Conservation (phyloP, 2,888 invertebrate species). For the Ophion slaviceki region DNA sequence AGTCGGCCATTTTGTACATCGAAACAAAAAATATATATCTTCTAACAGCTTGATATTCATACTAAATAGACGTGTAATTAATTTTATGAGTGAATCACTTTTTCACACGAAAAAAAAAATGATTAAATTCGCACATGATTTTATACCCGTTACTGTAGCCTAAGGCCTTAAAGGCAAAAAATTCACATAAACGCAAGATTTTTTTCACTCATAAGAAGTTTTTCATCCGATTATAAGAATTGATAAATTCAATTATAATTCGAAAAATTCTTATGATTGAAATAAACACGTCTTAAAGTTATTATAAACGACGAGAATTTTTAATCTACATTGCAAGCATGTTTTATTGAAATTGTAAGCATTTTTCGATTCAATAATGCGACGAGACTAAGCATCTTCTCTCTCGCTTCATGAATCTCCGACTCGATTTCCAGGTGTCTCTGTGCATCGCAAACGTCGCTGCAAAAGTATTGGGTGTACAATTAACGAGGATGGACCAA, state of each 20-base stretch:
- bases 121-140: too few species aligned
- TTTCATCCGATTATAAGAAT: background rate
- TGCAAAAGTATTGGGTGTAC: constrained; percentile 88
- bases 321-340: background rate
- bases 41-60: too few species aligned
- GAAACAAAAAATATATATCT: too few species aligned
- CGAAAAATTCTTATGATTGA: background rate
- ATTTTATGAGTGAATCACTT: too few species aligned
- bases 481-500: constrained; percentile 87
- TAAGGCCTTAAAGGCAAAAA: too few species aligned
- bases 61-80: too few species aligned
- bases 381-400: background rate
- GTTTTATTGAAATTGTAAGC: background rate
- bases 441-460: constrained; percentile 89
- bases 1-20: too few species aligned
- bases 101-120: too few species aligned
- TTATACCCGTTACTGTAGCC: too few species aligned
- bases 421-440: constrained; percentile 85
- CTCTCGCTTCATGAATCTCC: background rate
- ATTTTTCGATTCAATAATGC: background rate
- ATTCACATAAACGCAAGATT: too few species aligned
- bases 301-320: background rate
- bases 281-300: background rate
- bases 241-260: background rate
- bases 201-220: background rate